Evolutionary conservation across 2,797 vertebrate species (phyloP), one percentile per base, ranked within the genome.

Genomic region (Hoplostethus mediterraneus): DNA sequence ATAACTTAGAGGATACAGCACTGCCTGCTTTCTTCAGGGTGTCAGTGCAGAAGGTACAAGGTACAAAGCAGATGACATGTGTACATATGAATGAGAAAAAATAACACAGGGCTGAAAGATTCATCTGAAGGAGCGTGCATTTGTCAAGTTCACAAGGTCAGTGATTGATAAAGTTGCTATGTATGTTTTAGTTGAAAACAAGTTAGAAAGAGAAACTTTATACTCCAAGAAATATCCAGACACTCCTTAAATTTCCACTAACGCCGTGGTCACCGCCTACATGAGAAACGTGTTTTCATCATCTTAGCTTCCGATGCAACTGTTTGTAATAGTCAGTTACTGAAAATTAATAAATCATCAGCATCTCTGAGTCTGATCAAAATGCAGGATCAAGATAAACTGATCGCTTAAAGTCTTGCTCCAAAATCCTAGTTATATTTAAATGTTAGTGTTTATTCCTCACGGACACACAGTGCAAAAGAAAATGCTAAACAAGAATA

Each of bases 401-500:
- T 67, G 67, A 84, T 86, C 31, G 48, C 74, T 81, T 76, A 86
- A 81, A 86, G 70, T 85, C 84, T 80, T 38, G 38, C 75, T 86
- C 82, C 71, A 77, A 89, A 90, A 84, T 90, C 77, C 82, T 67
- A 80, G 71, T 89, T 92, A 79, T 86, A 85, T 93, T 91, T 89
- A 90, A 94, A 91, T 87, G 81, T 89, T 88, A 74, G 80, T 92
- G 86, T 92, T 93, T 93, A 92, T 93, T 92, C 93, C 92, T 87
- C 83, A 77, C 8, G 91, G 93, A 93, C 84, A 64, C 61, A 36
- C 76, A 70, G 86, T 82, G 85, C 79, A 88, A 86, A 87, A 81
- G 75, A 89, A 93, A 92, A 91, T 89, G 90, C 92, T 91, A 92
- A 93, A 94, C 92, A 93, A 93, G 93, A 92, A 91, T 86, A 91